Evolutionary conservation across 2,888 invertebrate species (phyloP), one percentile per base, ranked within the genome.

Genomic region (Himalopsyche anomala): DNA sequence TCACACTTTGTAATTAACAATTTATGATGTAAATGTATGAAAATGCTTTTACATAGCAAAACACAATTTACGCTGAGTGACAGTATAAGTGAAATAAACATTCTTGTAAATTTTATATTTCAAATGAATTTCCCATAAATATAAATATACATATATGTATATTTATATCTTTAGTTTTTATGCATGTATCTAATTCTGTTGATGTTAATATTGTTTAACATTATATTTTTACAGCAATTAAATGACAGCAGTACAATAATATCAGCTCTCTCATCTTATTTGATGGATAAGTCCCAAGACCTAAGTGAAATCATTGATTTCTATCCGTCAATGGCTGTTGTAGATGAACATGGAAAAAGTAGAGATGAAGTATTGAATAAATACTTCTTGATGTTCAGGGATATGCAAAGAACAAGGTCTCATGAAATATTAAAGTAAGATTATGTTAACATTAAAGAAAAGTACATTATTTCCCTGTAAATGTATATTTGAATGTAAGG

Each of bases 211-310:
- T 28, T 28, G 28, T 28, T 28, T 28, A 28, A 28, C 0, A 2
- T 28, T 28, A 8, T 15, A 84, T 82, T 55, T 84, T 93, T 94
- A 82, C 92, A 97, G 94, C 98, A 98, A 92, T 92, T 99, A 86
- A 96, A 97, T 89, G 99, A 99, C 91, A 99, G 99, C 89, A 96
- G 98, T 36, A 96, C 98, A 91, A 99, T 99, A 84, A 95, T 99
- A 89, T 99, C 99, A 6, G 93, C 97, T 1, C 90, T 99, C 83
- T 95, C 96, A 81, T 97, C 98, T 1, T 96, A 95, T 90, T 91
- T 98, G 54, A 91, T 92, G 88, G 96, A 96, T 89, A 92, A 92
- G 55, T 91, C 90, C 0, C 90, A 93, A 84, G 93, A 94, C 82
- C 90, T 99, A 28, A 92, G 93, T 0, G 95, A 97, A n/a, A 92